A percentile compares a stretch with the other conserved stretches of the same genome.
Conservation (phyloP, 2,797 vertebrate genomes). For the Capromys pilorides region DNA sequence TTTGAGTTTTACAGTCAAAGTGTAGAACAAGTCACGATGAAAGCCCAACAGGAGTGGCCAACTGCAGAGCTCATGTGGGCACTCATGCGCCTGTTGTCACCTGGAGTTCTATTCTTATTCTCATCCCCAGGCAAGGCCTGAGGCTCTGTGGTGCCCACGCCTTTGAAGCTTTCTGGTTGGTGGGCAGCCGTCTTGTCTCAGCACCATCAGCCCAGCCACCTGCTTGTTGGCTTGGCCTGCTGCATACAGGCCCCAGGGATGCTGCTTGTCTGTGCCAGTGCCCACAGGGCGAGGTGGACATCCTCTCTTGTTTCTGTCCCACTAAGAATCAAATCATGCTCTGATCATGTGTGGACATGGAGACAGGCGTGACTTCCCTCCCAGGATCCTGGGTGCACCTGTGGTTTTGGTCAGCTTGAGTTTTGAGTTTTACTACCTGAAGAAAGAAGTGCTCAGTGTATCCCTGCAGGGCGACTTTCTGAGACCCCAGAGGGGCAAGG, state of each 20-base stretch:
- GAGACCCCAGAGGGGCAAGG: neutral
- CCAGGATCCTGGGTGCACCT: neutral
- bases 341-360: neutral
- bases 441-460: neutral
- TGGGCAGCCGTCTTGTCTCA: neutral
- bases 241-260: neutral
- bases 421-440: neutral
- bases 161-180: neutral
- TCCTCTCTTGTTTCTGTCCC: neutral
- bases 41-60: neutral
- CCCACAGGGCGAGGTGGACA: neutral
- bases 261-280: neutral
- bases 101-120: neutral
- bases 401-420: neutral
- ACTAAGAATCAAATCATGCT: neutral
- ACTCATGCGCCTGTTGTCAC: neutral
- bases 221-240: too few species aligned
- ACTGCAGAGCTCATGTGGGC: neutral
- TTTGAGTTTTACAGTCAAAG: constrained; percentile 58
- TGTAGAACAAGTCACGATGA: neutral
- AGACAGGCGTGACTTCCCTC: neutral
- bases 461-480: neutral
- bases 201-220: neutral
- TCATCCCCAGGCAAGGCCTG: neutral
- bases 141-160: neutral